Evolutionary conservation across 2,113 vertebrate genomes (phyloP).

Genomic region (Nyctibius bracteatus): DNA sequence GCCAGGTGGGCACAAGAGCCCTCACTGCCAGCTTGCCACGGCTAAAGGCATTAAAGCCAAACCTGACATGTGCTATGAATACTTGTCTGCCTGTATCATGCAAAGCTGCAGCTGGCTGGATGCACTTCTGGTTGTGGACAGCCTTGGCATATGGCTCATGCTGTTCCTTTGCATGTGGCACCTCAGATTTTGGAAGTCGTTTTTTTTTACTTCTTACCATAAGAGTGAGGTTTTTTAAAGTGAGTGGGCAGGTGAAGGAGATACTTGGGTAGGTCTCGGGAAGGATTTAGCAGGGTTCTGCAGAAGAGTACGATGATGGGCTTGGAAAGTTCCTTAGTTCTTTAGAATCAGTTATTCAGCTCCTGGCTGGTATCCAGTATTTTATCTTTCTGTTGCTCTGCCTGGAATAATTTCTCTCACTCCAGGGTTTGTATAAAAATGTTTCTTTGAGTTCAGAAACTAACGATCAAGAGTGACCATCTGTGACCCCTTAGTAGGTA

Average conservation of each 20-base stretch:
- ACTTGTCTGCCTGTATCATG: not conserved
- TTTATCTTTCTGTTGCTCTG: not conserved
- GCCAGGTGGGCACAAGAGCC: not conserved
- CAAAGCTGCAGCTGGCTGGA: not conserved
- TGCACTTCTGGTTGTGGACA: not conserved
- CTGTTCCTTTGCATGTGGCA: not conserved
- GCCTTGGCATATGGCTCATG: not conserved
- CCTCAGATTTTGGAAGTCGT: not conserved
- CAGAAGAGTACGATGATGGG: not conserved
- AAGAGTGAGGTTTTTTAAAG: not conserved
- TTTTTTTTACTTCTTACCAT: not conserved
- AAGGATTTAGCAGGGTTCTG: not conserved
- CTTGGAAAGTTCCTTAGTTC: not conserved
- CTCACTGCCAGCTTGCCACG: not conserved
- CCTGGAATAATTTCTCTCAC: not conserved
- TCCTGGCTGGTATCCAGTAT: not conserved
- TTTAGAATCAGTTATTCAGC: not conserved
- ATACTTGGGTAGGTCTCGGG: not conserved
- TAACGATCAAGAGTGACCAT: constrained; percentile 14
- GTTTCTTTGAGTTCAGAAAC: not conserved
- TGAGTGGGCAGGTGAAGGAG: not conserved
- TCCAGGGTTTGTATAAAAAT: not conserved
- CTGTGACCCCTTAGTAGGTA: constrained; percentile 2
- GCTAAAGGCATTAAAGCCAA: not conserved
- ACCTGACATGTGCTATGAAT: not conserved